phyloP scores from a whole-genome alignment of 2,888 invertebrate species.

The Cheilosia pagana region DNA sequence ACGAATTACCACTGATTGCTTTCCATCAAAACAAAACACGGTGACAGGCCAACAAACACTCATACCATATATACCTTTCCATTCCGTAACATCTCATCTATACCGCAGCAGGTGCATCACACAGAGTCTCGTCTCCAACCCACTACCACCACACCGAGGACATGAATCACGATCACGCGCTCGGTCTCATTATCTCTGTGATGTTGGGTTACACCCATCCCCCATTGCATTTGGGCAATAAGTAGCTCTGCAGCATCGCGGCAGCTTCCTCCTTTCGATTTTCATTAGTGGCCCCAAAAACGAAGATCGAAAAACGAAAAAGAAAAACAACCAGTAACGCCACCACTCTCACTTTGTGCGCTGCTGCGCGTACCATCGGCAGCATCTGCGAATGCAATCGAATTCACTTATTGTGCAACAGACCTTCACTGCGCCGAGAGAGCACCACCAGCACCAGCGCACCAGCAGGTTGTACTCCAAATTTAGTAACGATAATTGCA shows the following conservation, averaged over 20 bases:
- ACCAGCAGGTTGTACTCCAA: conserved; percentile 71
- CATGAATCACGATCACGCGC: conserved; percentile 75
- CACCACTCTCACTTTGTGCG: conserved; percentile 71
- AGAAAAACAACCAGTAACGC: conserved; percentile 21
- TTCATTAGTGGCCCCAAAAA: conserved; percentile 61
- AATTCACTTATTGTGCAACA: conserved; percentile 71
- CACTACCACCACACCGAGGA: conserved; percentile 11
- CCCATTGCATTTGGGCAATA: conserved; percentile 69
- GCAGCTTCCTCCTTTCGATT: conserved; percentile 73
- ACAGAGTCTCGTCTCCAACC: conserved; percentile 32
- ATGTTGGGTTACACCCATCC: conserved; percentile 74
- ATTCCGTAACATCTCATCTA: conserved; percentile 55
- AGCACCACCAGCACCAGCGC: conserved; percentile 22
- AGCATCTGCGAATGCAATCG: conserved; percentile 67
- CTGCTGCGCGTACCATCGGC: conserved; percentile 19
- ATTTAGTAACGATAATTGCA: conserved; percentile 74
- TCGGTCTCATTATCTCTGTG: conserved; percentile 71
- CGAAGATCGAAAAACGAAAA: background rate
- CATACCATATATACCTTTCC: conserved; percentile 67
- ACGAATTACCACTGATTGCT: conserved; percentile 74
- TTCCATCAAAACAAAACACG: conserved; percentile 72
- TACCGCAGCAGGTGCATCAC: conserved; percentile 71
- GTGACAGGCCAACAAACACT: conserved; percentile 70
- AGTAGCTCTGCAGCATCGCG: conserved; percentile 40
- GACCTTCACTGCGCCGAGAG: conserved; percentile 65